phyloP scores from a whole-genome alignment of 2,113 vertebrate genomes.

The Microcebus tavaratra region DNA sequence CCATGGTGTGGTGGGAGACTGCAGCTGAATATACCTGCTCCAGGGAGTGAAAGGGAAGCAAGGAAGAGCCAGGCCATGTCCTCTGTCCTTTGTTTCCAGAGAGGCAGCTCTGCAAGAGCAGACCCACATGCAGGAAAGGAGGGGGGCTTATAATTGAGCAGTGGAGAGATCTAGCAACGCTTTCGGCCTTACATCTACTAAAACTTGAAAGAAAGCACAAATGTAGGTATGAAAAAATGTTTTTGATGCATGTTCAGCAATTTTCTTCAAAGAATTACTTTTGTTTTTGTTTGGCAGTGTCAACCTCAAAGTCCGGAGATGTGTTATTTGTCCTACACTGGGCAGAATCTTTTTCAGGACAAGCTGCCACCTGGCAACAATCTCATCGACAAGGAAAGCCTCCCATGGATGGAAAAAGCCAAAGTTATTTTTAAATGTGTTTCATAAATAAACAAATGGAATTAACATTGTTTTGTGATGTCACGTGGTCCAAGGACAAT shows the following conservation, averaged over 20 bases:
- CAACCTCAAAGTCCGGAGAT: background rate
- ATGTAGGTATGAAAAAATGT: background rate
- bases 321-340: background rate
- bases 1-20: background rate
- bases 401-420: background rate
- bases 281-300: background rate
- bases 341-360: background rate
- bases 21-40: background rate
- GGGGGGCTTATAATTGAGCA: background rate
- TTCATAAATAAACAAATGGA: constrained; percentile 27
- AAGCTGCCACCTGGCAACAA: background rate
- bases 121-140: background rate
- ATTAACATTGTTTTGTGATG: background rate
- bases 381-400: background rate
- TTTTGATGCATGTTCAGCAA: background rate
- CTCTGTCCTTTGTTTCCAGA: background rate
- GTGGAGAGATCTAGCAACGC: background rate
- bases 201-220: background rate
- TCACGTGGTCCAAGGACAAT: background rate
- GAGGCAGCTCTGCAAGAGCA: background rate
- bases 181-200: background rate
- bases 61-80: background rate
- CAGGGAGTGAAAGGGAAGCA: background rate
- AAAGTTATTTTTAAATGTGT: background rate
- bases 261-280: constrained; percentile 12